phyloP scores from a whole-genome alignment of 2,797 vertebrate genomes.

The Parambassis ranga region DNA sequence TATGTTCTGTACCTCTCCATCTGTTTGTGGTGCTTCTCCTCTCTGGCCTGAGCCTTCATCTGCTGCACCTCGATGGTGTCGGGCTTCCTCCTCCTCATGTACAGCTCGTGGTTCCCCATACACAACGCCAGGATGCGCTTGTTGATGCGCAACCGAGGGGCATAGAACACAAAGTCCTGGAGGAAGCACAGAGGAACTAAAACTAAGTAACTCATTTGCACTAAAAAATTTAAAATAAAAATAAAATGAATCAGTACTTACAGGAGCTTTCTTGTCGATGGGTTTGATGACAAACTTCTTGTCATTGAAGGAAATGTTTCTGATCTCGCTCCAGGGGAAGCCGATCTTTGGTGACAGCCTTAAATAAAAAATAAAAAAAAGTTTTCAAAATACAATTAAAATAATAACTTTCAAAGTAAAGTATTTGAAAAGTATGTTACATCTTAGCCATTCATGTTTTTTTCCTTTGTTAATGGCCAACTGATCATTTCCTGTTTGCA shows the following conservation, averaged over 20 bases:
- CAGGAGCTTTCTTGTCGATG: conserved; percentile 97
- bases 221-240: fast-evolving
- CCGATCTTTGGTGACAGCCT: conserved; percentile 98
- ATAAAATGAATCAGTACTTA: conserved; percentile 70
- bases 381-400: background rate
- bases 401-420: background rate
- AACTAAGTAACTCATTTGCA: too few relatives aligned
- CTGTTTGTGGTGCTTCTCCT: conserved; percentile 98
- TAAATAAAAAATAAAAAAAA: background rate
- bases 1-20: conserved; percentile 86
- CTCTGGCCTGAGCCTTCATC: conserved; percentile 97
- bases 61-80: conserved; percentile 99
- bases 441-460: too few relatives aligned
- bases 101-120: conserved; percentile 99
- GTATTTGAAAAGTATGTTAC: too few relatives aligned
- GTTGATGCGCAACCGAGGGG: conserved; percentile 95
- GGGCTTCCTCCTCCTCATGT: conserved; percentile 97
- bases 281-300: conserved; percentile 99
- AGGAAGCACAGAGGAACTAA: background rate
- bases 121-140: conserved; percentile 96
- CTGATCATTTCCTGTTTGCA: background rate
- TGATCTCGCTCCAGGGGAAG: conserved; percentile 98
- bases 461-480: too few relatives aligned
- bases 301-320: conserved; percentile 98
- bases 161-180: conserved; percentile 97